Evolutionary conservation across 1,140 invertebrate genomes (phyloP).

Genomic region (Eueides isabella): DNA sequence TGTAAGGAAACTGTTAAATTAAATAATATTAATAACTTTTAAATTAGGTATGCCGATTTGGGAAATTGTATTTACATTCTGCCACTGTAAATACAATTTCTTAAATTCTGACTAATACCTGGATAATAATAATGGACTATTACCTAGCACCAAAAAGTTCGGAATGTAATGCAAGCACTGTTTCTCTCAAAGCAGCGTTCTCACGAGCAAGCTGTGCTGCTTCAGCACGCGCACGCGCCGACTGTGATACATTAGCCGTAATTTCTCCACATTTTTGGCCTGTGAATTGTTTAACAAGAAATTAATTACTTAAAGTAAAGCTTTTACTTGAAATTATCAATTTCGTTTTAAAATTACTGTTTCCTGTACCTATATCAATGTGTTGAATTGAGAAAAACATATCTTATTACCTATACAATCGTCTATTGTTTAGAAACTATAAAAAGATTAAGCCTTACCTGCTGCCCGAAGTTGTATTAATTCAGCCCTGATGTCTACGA

Average conservation of each 20-base stretch:
- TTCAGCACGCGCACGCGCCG: conserved; percentile 84
- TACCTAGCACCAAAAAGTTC: conserved; percentile 91
- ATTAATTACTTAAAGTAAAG: neutral
- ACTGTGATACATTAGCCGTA: conserved; percentile 65
- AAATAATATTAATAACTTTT: too few relatives aligned
- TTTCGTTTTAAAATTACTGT: neutral
- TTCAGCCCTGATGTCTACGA: conserved; percentile 88
- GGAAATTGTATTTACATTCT: too few relatives aligned
- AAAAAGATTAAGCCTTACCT: conserved; percentile 49
- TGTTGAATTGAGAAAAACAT: too few relatives aligned
- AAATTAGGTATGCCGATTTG: too few relatives aligned
- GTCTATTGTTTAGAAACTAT: neutral
- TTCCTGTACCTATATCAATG: too few relatives aligned
- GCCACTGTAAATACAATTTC: too few relatives aligned
- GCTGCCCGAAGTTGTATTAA: conserved; percentile 85
- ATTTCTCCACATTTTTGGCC: conserved; percentile 60
- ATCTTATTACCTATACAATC: neutral
- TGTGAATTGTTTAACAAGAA: conserved; percentile 43
- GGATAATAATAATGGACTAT: conserved; percentile 11
- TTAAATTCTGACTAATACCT: too few relatives aligned
- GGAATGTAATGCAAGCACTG: conserved; percentile 88
- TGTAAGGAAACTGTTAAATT: too few relatives aligned
- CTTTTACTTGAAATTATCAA: neutral
- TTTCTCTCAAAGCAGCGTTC: conserved; percentile 87
- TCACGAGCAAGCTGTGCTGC: conserved; percentile 86